These are phyloP conservation scores for Calypte anna DNA, from an alignment of 2,113 vertebrate genomes.

Conservation along the genomic window DNA sequence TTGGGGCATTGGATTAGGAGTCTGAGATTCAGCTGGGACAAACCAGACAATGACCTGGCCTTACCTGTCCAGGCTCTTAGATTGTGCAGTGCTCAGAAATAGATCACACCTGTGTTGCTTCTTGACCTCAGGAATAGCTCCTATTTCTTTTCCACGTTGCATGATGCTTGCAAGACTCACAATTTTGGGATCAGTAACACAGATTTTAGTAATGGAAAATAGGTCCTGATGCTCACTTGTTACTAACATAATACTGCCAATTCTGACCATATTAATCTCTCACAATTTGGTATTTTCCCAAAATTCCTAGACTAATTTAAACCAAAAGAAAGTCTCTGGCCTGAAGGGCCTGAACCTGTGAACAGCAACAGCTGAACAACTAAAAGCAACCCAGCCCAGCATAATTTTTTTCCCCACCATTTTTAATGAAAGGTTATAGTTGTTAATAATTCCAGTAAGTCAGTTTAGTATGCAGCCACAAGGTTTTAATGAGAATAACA, in stretches of 20 bases:
- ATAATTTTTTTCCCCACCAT: background rate
- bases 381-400: rapidly evolving
- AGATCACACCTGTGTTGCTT: background rate
- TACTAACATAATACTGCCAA: background rate
- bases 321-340: background rate
- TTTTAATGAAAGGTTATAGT: background rate
- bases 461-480: background rate
- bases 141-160: background rate
- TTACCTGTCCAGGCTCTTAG: background rate
- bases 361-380: background rate
- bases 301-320: background rate
- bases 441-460: background rate
- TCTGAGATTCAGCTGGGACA: background rate
- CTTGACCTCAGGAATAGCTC: background rate
- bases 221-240: background rate
- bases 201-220: background rate
- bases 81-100: background rate
- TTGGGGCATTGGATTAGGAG: background rate
- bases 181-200: background rate
- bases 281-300: background rate
- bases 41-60: background rate
- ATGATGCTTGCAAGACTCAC: background rate
- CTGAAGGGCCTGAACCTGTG: background rate
- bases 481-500: background rate
- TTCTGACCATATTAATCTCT: background rate